Conservation (phyloP, 2,797 vertebrate genomes). For the Rhinichthys osculus region DNA sequence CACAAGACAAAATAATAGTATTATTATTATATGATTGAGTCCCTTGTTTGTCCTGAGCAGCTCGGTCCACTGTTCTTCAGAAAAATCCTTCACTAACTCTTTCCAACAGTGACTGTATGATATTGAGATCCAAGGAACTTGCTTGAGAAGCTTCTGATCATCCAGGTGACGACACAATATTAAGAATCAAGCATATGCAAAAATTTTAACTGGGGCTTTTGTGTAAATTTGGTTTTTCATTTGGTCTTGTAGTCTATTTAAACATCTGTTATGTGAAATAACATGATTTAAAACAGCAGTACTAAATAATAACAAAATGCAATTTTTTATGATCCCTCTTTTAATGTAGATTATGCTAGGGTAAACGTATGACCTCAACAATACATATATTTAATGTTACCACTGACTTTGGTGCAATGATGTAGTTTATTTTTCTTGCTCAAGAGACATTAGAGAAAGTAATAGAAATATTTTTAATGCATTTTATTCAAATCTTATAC, state of each 20-base stretch:
- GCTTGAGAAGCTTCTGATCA: background rate
- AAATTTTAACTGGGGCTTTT: background rate
- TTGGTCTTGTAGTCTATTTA: background rate
- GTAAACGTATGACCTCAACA: background rate
- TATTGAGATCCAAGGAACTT: background rate
- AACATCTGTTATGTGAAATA: background rate
- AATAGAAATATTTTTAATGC: background rate
- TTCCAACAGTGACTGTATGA: background rate
- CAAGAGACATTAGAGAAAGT: background rate
- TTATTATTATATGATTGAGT: background rate
- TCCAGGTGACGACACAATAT: background rate
- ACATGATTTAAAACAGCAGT: background rate
- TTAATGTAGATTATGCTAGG: background rate
- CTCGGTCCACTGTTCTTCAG: background rate
- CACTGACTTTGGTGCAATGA: background rate
- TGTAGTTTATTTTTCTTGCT: background rate
- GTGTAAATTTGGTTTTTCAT: background rate
- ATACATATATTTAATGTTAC: background rate
- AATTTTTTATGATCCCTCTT: background rate
- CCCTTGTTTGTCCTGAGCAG: background rate
- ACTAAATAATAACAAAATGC: background rate
- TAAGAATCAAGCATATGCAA: background rate
- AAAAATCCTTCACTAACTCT: background rate
- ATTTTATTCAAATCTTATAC: background rate
- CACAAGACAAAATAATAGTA: background rate